These are phyloP conservation scores for Lasioglossum zephyrum DNA, from an alignment of 2,888 invertebrate genomes.

Conservation along the genomic window DNA sequence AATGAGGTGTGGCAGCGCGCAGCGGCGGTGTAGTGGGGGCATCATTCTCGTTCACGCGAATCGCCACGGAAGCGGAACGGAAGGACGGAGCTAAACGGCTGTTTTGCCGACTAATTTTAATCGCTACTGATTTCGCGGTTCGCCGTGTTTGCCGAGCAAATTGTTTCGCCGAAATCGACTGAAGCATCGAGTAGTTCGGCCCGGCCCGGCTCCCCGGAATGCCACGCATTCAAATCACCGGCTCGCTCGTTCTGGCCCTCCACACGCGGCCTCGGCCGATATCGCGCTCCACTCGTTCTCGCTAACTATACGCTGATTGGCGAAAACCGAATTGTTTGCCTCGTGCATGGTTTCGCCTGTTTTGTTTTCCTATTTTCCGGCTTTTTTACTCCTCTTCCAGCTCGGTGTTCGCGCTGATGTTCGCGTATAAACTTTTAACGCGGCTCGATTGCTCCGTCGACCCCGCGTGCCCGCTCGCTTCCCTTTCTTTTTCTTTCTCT, in stretches of 20 bases:
- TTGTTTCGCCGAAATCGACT: slow-evolving; percentile 38
- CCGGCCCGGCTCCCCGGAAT: background rate
- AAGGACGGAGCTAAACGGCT: slow-evolving; percentile 7
- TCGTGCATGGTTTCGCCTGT: background rate
- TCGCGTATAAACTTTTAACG: slow-evolving; percentile 21
- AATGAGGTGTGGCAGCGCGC: background rate
- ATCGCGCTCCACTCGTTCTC: slow-evolving; percentile 23
- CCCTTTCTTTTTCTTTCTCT: background rate
- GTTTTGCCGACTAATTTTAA: slow-evolving; percentile 52
- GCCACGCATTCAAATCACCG: slow-evolving; percentile 44
- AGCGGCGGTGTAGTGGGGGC: background rate
- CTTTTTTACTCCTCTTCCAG: background rate
- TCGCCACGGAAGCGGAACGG: slow-evolving; percentile 29
- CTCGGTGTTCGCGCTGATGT: slow-evolving; percentile 6
- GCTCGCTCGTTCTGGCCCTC: background rate
- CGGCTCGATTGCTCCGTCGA: slow-evolving; percentile 10
- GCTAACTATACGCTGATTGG: slow-evolving; percentile 50
- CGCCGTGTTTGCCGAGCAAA: slow-evolving; percentile 32
- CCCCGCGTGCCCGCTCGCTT: background rate
- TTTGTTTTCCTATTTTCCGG: background rate
- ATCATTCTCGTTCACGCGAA: slow-evolving; percentile 8
- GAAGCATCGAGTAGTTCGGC: background rate
- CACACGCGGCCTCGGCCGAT: background rate
- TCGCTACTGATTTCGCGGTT: slow-evolving; percentile 45
- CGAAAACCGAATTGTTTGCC: slow-evolving; percentile 32